Percentiles rank a stretch among this genome's conserved stretches.
Evolutionary conservation across 2,113 vertebrate species (phyloP).

Genomic region (Neogale vison): DNA sequence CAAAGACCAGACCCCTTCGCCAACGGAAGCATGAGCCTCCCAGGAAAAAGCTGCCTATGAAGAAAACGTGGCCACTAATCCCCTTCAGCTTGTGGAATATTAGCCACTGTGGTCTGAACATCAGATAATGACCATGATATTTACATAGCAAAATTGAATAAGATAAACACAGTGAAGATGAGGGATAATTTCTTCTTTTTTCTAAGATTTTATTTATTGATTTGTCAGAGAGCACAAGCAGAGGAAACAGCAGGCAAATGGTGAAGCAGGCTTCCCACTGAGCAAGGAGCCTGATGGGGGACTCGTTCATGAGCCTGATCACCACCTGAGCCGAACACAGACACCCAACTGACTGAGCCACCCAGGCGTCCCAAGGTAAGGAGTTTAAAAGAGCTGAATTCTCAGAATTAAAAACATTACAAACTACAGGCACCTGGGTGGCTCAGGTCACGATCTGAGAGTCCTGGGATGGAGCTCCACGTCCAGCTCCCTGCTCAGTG

Average conservation of each 20-base stretch:
- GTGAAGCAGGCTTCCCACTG: too few species aligned
- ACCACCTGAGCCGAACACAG: too few species aligned
- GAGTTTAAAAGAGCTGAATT: neutral
- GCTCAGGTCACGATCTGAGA: neutral
- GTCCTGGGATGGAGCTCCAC: neutral
- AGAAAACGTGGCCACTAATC: rapidly evolving
- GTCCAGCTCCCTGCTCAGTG: too few species aligned
- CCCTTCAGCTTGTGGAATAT: rapidly evolving
- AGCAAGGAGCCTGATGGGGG: too few species aligned
- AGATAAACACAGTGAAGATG: rapidly evolving
- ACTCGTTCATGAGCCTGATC: too few species aligned
- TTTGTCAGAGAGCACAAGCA: too few species aligned
- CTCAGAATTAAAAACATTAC: neutral
- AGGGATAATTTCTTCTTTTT: neutral
- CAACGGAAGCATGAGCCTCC: rapidly evolving
- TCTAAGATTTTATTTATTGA: too few species aligned
- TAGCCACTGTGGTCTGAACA: neutral
- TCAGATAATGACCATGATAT: rapidly evolving
- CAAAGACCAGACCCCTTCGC: too few species aligned
- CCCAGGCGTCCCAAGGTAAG: neutral
- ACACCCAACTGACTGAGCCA: too few species aligned
- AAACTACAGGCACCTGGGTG: neutral
- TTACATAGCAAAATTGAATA: rapidly evolving
- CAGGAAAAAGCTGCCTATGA: neutral
- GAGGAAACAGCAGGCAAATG: too few species aligned